A percentile compares a stretch with the other conserved stretches of the same genome.
Conservation (phyloP, 2,888 invertebrate genomes). For the Pristionchus mayeri region DNA sequence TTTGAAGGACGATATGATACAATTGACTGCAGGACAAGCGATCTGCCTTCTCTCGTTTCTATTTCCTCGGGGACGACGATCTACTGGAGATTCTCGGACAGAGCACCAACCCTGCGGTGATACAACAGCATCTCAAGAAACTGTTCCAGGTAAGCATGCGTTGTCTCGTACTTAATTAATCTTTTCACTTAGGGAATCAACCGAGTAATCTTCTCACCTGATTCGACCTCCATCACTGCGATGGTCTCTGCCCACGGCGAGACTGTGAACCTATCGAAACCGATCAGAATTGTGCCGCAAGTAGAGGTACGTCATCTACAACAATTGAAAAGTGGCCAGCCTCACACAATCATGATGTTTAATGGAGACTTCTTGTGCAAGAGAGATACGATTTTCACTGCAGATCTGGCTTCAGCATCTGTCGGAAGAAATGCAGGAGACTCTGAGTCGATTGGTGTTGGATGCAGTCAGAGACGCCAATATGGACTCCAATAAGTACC, state of each 20-base stretch:
- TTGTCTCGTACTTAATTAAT: neutral
- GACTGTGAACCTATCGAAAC: slow-evolving; percentile 80
- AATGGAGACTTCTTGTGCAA: too few relatives aligned
- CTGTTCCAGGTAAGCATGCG: slow-evolving; percentile 84
- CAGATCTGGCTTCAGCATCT: slow-evolving; percentile 84
- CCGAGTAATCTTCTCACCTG: slow-evolving; percentile 83
- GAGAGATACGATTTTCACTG: slow-evolving; percentile 46
- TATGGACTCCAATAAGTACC: slow-evolving; percentile 83
- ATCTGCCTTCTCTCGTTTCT: slow-evolving; percentile 92
- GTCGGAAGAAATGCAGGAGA: slow-evolving; percentile 87
- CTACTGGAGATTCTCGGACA: slow-evolving; percentile 94
- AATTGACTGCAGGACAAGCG: slow-evolving; percentile 86
- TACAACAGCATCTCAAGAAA: slow-evolving; percentile 93
- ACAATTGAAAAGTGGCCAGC: too few relatives aligned
- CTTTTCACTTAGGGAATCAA: slow-evolving; percentile 82
- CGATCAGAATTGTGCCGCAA: slow-evolving; percentile 84
- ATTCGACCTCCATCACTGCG: slow-evolving; percentile 81
- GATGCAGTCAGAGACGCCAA: slow-evolving; percentile 80
- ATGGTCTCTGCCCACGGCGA: slow-evolving; percentile 85
- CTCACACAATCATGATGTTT: too few relatives aligned
- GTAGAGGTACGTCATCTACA: too few relatives aligned
- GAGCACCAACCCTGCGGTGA: slow-evolving; percentile 88
- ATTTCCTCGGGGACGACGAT: slow-evolving; percentile 98
- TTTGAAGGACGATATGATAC: neutral
- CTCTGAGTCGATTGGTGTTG: slow-evolving; percentile 84